Evolutionary conservation across 2,888 invertebrate genomes (phyloP).

Genomic region (Brachynemurus nebulosus): DNA sequence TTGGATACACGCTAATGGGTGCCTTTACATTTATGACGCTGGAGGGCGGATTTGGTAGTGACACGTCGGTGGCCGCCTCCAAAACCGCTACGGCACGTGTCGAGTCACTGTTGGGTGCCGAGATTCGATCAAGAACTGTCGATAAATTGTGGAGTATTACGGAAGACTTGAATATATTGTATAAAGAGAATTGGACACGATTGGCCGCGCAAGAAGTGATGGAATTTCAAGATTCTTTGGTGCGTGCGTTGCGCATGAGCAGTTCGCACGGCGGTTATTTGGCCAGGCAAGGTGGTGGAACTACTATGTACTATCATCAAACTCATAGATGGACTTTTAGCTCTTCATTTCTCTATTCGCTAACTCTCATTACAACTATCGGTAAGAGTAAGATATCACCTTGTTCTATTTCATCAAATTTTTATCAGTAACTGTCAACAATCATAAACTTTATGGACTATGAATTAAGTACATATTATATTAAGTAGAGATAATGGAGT

Average conservation of each 20-base stretch:
- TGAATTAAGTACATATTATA: no score
- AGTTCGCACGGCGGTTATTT: slow-evolving; percentile 20
- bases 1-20: slow-evolving; percentile 83
- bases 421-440: no score
- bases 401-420: no score
- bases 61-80: slow-evolving; percentile 50
- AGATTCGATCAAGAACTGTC: slow-evolving; percentile 57
- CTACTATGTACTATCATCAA: slow-evolving; percentile 26
- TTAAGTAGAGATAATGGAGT: no score
- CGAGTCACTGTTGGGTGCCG: slow-evolving; percentile 35
- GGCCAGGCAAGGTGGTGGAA: slow-evolving; percentile 31
- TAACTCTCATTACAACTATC: slow-evolving; percentile 88
- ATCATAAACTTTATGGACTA: no score
- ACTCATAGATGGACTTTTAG: slow-evolving; percentile 80
- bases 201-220: slow-evolving; percentile 76
- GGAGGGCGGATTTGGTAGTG: slow-evolving; percentile 46
- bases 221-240: slow-evolving; percentile 58
- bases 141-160: slow-evolving; percentile 77
- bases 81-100: slow-evolving; percentile 44
- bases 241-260: slow-evolving; percentile 30
- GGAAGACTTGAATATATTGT: slow-evolving; percentile 74
- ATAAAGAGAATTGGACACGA: slow-evolving; percentile 84
- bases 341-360: slow-evolving; percentile 81
- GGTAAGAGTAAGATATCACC: slow-evolving; percentile 68
- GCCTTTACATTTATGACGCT: slow-evolving; percentile 81